Percentiles rank a stretch among this genome's conserved stretches.
Conservation (phyloP, 2,888 invertebrate genomes). For the Apocheima hispidaria region DNA sequence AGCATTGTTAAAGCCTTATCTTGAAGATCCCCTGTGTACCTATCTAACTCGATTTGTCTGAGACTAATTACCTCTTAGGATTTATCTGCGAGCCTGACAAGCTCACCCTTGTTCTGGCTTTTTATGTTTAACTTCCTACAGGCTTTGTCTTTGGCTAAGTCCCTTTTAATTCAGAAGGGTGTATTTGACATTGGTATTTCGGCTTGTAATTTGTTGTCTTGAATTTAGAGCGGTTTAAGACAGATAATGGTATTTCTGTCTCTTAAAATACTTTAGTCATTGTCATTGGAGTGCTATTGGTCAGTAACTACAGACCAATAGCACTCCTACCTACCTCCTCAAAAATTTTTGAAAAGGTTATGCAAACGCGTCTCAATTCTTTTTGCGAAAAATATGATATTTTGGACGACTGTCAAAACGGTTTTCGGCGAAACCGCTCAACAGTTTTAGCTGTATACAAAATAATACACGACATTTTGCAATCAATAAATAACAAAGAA, state of each 20-base stretch:
- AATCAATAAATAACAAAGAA: too few relatives aligned
- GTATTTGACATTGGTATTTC: conserved; percentile 14
- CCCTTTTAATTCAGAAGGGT: conserved; percentile 30
- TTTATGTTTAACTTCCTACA: conserved; percentile 35
- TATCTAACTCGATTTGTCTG: conserved; percentile 31
- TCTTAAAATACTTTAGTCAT: neutral
- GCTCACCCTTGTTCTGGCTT: conserved; percentile 39
- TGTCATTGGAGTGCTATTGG: too few relatives aligned
- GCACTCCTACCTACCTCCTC: too few relatives aligned
- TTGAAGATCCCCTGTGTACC: conserved; percentile 19
- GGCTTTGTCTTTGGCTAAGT: conserved; percentile 21
- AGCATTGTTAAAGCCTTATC: conserved; percentile 17
- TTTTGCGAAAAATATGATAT: too few relatives aligned
- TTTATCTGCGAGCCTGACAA: conserved; percentile 36
- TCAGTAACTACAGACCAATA: too few relatives aligned
- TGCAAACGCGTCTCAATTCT: too few relatives aligned
- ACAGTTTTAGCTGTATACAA: too few relatives aligned
- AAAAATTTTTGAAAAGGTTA: too few relatives aligned
- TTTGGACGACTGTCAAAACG: too few relatives aligned
- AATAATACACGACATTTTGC: too few relatives aligned
- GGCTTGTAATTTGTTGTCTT: conserved; percentile 10
- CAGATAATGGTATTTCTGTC: conserved; percentile 1
- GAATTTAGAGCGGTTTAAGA: conserved; percentile 1
- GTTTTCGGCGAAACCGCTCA: too few relatives aligned
- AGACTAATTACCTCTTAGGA: conserved; percentile 37